Conservation (phyloP, 2,888 invertebrate species). For the Nomada ferruginata region DNA sequence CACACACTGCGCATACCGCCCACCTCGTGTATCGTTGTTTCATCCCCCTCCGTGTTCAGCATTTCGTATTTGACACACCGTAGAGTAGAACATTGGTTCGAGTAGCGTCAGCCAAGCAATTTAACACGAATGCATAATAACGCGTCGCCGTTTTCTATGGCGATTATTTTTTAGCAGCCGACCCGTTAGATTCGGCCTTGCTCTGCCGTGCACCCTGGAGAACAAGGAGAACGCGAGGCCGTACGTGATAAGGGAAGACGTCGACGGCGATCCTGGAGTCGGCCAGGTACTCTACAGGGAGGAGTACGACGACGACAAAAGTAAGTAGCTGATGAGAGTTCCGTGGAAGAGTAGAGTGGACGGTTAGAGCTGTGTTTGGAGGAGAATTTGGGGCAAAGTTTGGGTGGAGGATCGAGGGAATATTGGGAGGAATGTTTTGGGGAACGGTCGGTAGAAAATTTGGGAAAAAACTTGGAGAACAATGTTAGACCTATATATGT, state of each 20-base stretch:
- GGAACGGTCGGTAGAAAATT: neutral
- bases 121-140: neutral
- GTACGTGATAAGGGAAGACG: constrained; percentile 89
- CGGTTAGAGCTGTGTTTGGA: neutral
- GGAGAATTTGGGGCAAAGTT: neutral
- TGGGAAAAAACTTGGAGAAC: neutral
- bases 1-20: constrained; percentile 47
- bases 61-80: constrained; percentile 57
- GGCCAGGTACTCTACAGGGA: constrained; percentile 90
- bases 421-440: neutral
- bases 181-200: constrained; percentile 91
- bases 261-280: constrained; percentile 86
- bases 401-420: neutral
- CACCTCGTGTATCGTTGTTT: constrained; percentile 28
- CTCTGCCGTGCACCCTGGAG: constrained; percentile 91
- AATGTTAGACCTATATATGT: neutral
- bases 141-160: constrained; percentile 6
- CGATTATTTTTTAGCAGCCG: constrained; percentile 87
- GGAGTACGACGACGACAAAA: constrained; percentile 88
- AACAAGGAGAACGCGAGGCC: constrained; percentile 95
- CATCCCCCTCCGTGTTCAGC: constrained; percentile 41
- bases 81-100: constrained; percentile 78
- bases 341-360: neutral
- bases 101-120: constrained; percentile 65
- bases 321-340: constrained; percentile 75